These are phyloP conservation scores for Diarsia rubi DNA, from an alignment of 2,888 invertebrate species.

Conservation along the genomic window DNA sequence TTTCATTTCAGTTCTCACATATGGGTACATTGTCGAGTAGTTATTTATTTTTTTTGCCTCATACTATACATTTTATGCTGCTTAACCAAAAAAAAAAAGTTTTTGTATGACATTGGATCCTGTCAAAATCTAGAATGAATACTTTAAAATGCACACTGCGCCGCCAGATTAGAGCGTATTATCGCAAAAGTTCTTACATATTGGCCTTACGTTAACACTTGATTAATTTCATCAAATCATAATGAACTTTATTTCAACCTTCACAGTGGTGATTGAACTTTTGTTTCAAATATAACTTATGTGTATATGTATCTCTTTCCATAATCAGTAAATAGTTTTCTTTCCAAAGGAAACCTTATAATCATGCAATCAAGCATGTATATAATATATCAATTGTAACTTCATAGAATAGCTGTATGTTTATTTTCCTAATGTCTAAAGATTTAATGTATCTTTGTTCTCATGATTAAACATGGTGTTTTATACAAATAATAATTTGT, in stretches of 20 bases:
- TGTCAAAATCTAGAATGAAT: constrained; percentile 43
- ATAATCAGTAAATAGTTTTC: constrained; percentile 17
- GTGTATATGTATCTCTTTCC: constrained; percentile 7
- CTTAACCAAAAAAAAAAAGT: constrained; percentile 14
- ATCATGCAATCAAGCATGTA: neutral
- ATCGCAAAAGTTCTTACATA: neutral
- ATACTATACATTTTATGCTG: constrained; percentile 19
- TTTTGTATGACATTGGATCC: constrained; percentile 41
- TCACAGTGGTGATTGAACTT: constrained; percentile 7
- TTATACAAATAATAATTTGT: constrained; percentile 11
- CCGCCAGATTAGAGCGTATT: neutral
- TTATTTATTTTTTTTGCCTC: constrained; percentile 58
- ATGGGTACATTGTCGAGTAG: constrained; percentile 30
- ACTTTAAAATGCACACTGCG: constrained; percentile 28
- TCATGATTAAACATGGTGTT: constrained; percentile 14
- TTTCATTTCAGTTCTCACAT: constrained; percentile 60
- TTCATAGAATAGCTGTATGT: neutral
- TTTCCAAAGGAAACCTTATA: neutral
- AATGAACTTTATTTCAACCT: neutral
- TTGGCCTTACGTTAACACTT: neutral
- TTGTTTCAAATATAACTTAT: neutral
- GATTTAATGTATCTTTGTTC: constrained; percentile 28
- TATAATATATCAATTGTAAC: neutral
- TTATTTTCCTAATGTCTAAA: neutral
- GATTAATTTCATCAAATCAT: constrained; percentile 4